Conservation (phyloP, 1,140 invertebrate species). For the Zaprionus vittiger region DNA sequence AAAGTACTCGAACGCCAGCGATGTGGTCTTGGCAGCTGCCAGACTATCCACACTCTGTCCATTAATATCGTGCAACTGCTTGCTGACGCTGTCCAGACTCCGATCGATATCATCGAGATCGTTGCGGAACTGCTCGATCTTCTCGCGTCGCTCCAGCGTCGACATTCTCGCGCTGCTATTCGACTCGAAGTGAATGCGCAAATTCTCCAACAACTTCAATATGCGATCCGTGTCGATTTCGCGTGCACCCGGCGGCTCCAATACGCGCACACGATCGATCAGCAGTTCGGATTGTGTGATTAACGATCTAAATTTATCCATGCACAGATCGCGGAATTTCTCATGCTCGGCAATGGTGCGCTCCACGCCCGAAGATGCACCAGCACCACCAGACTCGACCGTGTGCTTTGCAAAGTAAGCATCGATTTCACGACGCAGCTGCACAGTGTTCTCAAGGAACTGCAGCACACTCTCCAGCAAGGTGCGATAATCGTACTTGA, state of each 20-base stretch:
- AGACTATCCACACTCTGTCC: constrained; percentile 90
- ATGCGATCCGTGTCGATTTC: constrained; percentile 90
- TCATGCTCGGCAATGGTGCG: constrained; percentile 78
- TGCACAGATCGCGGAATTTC: constrained; percentile 81
- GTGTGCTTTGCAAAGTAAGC: constrained; percentile 64
- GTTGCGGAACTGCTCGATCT: constrained; percentile 88
- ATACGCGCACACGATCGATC: constrained; percentile 80
- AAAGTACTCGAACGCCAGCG: constrained; percentile 90
- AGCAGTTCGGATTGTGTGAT: constrained; percentile 83
- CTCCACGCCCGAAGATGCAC: constrained; percentile 57
- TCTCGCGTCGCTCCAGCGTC: constrained; percentile 87
- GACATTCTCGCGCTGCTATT: constrained; percentile 86
- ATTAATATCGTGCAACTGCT: constrained; percentile 87
- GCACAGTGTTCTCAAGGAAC: constrained; percentile 75
- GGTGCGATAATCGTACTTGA: constrained; percentile 90
- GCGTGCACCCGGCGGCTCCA: constrained; percentile 89
- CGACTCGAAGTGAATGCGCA: constrained; percentile 83
- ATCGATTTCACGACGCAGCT: constrained; percentile 74
- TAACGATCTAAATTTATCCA: constrained; percentile 84
- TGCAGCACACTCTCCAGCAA: constrained; percentile 88
- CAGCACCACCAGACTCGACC: not conserved
- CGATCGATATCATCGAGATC: constrained; percentile 89
- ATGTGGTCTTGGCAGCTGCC: constrained; percentile 88
- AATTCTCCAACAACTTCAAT: constrained; percentile 86
- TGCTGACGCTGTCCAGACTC: constrained; percentile 88